Percentiles rank a stretch among this genome's conserved stretches.
These are phyloP conservation scores for Ctenosaura bakeri DNA, from an alignment of 2,797 vertebrate species.

Conservation along the genomic window DNA sequence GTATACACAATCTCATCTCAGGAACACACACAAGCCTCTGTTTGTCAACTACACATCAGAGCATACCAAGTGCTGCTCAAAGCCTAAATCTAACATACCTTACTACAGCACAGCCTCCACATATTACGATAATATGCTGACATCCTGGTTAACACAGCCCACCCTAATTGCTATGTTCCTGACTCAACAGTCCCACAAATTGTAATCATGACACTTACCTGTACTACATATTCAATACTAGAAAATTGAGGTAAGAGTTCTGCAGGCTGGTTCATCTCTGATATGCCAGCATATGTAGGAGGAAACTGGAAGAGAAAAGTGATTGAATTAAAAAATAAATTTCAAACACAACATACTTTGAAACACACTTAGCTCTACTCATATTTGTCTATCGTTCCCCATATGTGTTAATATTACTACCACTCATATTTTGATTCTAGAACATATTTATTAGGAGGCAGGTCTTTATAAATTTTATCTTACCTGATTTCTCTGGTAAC, in stretches of 20 bases:
- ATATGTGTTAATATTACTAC: background rate
- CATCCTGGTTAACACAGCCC: background rate
- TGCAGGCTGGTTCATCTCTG: conserved; percentile 96
- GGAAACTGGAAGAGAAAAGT: conserved; percentile 87
- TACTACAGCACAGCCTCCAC: background rate
- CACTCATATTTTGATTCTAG: conserved; percentile 28
- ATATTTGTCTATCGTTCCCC: background rate
- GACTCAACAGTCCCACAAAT: background rate
- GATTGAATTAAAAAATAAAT: conserved; percentile 34
- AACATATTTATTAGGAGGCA: conserved; percentile 19
- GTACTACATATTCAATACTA: conserved; percentile 97
- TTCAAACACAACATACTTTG: background rate
- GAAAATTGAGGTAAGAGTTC: conserved; percentile 97
- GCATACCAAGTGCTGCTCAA: background rate
- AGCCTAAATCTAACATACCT: background rate
- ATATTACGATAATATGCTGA: conserved; percentile 10
- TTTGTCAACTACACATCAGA: background rate
- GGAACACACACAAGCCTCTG: background rate
- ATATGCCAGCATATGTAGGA: conserved; percentile 96
- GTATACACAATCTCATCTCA: background rate
- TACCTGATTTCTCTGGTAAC: conserved; percentile 99
- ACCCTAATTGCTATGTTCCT: background rate
- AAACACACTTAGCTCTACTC: background rate
- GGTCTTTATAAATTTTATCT: conserved; percentile 55
- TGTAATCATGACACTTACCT: conserved; percentile 82